phyloP scores from a whole-genome alignment of 2,888 invertebrate species.

The Tanaodytes sp. region DNA sequence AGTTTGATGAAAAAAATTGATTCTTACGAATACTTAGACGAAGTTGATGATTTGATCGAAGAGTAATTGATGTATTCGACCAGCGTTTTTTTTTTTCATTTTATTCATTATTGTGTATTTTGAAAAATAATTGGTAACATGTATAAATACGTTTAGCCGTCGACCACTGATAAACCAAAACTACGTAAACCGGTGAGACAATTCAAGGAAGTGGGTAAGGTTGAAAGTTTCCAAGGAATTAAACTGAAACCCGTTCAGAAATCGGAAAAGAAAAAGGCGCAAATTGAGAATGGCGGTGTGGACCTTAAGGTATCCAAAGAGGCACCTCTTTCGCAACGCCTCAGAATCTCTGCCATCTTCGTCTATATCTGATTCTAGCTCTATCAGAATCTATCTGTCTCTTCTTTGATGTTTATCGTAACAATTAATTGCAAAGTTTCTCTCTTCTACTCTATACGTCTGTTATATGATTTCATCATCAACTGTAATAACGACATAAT shows the following conservation, averaged over 20 bases:
- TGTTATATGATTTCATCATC: constrained; percentile 19
- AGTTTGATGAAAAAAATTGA: neutral
- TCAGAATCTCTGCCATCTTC: constrained; percentile 35
- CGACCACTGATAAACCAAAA: constrained; percentile 70
- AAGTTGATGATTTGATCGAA: neutral
- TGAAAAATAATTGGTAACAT: constrained; percentile 21
- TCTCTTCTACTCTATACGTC: constrained; percentile 36
- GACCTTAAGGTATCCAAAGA: constrained; percentile 69
- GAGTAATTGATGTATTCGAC: no score
- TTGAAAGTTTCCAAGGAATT: constrained; percentile 77
- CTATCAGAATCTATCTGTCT: constrained; percentile 32
- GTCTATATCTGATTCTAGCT: constrained; percentile 29
- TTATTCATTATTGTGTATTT: neutral
- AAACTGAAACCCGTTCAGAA: constrained; percentile 77
- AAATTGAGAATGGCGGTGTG: constrained; percentile 65
- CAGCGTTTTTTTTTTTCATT: neutral
- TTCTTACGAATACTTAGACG: neutral
- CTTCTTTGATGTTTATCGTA: constrained; percentile 32
- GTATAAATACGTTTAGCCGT: constrained; percentile 63
- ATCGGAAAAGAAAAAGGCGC: constrained; percentile 62
- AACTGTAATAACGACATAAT: constrained; percentile 19
- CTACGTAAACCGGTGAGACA: constrained; percentile 72
- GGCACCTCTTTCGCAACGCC: constrained; percentile 43
- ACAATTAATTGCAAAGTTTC: constrained; percentile 44
- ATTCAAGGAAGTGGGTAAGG: constrained; percentile 70